These are phyloP conservation scores for Polydesmus complanatus DNA, from an alignment of 2,888 invertebrate species.

Conservation along the genomic window DNA sequence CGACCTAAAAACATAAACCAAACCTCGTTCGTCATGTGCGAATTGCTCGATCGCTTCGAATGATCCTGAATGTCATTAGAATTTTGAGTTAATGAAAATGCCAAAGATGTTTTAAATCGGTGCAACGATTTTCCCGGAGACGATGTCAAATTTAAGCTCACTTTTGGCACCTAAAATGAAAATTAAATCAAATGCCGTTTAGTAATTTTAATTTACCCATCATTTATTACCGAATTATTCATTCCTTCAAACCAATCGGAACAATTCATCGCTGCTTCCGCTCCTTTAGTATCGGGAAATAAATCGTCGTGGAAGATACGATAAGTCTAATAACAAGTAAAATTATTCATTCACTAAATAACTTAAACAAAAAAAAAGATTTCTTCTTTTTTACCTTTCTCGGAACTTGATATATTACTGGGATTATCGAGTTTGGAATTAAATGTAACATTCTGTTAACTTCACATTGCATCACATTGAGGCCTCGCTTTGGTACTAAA, in stretches of 20 bases:
- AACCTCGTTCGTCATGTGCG: no score
- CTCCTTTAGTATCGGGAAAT: slow-evolving; percentile 78
- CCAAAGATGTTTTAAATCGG: slow-evolving; percentile 1
- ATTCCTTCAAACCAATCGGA: slow-evolving; percentile 67
- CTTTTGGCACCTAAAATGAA: slow-evolving; percentile 41
- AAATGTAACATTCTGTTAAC: slow-evolving; percentile 81
- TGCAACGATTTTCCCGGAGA: background rate
- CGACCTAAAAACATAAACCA: no score
- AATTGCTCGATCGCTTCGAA: no score
- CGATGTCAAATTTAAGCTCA: slow-evolving; percentile 63
- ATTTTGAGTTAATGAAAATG: no score
- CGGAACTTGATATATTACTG: slow-evolving; percentile 88
- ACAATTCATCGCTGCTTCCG: slow-evolving; percentile 61
- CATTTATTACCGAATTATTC: slow-evolving; percentile 46
- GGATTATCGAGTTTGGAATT: slow-evolving; percentile 70
- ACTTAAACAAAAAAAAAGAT: background rate
- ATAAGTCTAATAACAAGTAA: slow-evolving; percentile 49
- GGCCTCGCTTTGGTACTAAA: slow-evolving; percentile 74
- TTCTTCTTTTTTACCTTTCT: slow-evolving; percentile 49
- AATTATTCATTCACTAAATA: background rate
- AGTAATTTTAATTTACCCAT: background rate
- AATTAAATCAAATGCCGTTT: background rate
- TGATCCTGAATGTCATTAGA: no score
- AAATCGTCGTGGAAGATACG: slow-evolving; percentile 88
- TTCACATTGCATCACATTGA: slow-evolving; percentile 94